Percentiles rank a stretch among this genome's conserved stretches.
phyloP scores from a whole-genome alignment of 2,797 vertebrate genomes.

The Gila robusta region DNA sequence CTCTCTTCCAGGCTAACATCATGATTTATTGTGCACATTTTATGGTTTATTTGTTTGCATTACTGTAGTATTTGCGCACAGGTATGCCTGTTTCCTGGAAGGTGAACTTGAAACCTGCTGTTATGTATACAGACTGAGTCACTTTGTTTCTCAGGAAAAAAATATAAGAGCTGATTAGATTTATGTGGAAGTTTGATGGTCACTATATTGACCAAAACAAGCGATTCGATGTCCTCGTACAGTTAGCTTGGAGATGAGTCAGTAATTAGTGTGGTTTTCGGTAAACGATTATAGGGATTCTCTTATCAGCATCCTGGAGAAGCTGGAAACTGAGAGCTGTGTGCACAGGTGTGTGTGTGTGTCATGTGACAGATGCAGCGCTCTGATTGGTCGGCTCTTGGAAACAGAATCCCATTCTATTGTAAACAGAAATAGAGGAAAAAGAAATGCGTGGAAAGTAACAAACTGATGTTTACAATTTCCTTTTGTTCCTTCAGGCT shows the following conservation, averaged over 20 bases:
- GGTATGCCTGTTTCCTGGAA: constrained; percentile 36
- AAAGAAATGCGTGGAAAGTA: not conserved
- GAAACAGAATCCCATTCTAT: not conserved
- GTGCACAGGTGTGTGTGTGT: constrained; percentile 3
- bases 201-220: constrained; percentile 1
- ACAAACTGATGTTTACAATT: not conserved
- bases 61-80: constrained; percentile 31
- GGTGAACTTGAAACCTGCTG: not conserved
- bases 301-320: not conserved
- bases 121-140: constrained; percentile 14
- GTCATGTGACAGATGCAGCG: not conserved
- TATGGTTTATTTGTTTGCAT: constrained; percentile 39
- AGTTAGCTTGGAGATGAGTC: not conserved
- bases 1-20: not conserved
- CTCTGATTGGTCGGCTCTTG: constrained; percentile 15
- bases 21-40: constrained; percentile 19
- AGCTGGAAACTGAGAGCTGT: constrained; percentile 2
- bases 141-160: constrained; percentile 21
- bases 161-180: not conserved
- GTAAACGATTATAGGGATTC: constrained; percentile 12
- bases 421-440: not conserved
- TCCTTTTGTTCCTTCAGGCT: not conserved
- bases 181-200: not conserved
- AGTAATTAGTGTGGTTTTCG: not conserved
- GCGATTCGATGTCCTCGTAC: not conserved